Evolutionary conservation across 2,888 invertebrate genomes (phyloP).

Genomic region (Buathra laborator): DNA sequence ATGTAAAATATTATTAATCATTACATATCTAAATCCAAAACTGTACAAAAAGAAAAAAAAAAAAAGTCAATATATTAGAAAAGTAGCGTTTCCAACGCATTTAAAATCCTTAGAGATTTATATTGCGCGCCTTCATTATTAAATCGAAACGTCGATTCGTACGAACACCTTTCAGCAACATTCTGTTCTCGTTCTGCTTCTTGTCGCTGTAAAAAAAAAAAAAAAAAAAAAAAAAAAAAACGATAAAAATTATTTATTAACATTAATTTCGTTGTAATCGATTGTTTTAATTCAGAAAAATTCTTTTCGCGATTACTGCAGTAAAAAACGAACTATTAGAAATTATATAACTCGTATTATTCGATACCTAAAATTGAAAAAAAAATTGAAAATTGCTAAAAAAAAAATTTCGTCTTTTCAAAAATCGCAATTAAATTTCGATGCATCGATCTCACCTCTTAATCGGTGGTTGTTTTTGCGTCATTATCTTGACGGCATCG

Average conservation of each 20-base stretch:
- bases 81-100: conserved; percentile 43
- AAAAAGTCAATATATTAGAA: conserved; percentile 50
- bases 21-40: conserved; percentile 38
- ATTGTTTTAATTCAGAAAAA: too few species aligned
- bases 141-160: conserved; percentile 91
- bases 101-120: conserved; percentile 71
- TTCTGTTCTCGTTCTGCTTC: conserved; percentile 85
- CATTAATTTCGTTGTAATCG: background rate
- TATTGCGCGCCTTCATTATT: conserved; percentile 89
- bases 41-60: conserved; percentile 49
- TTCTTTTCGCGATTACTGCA: too few species aligned
- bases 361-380: too few species aligned
- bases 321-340: too few species aligned
- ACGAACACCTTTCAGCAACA: conserved; percentile 88
- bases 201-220: conserved; percentile 75
- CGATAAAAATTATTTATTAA: background rate
- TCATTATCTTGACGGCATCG: conserved; percentile 75
- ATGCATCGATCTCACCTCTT: conserved; percentile 50
- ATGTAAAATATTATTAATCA: conserved; percentile 49
- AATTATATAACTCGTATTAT: too few species aligned
- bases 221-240: conserved; percentile 48
- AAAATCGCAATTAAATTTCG: background rate
- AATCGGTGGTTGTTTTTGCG: conserved; percentile 63
- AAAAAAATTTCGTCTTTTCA: background rate
- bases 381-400: too few species aligned